Evolutionary conservation across 2,113 vertebrate genomes (phyloP), one percentile per base, ranked within the genome.

Genomic region (Semnornis frantzii): DNA sequence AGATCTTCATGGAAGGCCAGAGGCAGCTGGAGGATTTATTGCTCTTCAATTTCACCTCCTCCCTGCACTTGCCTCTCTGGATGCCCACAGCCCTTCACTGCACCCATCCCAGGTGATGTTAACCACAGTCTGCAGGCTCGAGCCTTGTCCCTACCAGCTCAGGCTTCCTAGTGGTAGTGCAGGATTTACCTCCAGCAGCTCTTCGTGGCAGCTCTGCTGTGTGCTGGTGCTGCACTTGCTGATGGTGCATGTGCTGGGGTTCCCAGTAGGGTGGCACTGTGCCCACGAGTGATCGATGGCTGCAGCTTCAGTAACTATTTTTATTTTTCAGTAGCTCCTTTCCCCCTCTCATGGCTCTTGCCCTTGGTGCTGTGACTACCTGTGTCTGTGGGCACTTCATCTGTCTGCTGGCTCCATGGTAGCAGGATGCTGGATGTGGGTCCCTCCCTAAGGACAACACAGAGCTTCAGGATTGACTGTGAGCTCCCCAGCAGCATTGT

Each of bases 121-220:
- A 89, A 10, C 42, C 8, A 8, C 1, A 0, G 11, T 6, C 21
- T 8, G 19, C 15, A 0, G 0, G 18, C 44, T 85, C n/a, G 44
- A 18, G 37, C 44, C 52, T 72, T 65, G 58, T 60, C 34, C 27
- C 1, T 55, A 0, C 10, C 55, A 58, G 39, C 42, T 13, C 2
- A 4, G 37, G 18, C 18, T 70, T 19, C 34, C 6, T 1, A 19
- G 23, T 2, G 1, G 55, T 46, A 65, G 65, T 3, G 2, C 33
- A 48, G 72, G 78, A 68, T 93, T 93, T 64, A 27, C 64, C 37
- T 77, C 62, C 69, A 14, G 86, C 62, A 87, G 87, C 44, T 1
- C 2, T 20, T 81, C 57, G 19, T 37, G 74, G 87, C 66, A 50
- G 1, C 55, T 64, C 39, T 1, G 2, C 73, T 69, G 28, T 9